Percentiles rank a stretch among this genome's conserved stretches.
These are phyloP conservation scores for Ennomos fuscantarius DNA, from an alignment of 2,888 invertebrate genomes.

Conservation along the genomic window DNA sequence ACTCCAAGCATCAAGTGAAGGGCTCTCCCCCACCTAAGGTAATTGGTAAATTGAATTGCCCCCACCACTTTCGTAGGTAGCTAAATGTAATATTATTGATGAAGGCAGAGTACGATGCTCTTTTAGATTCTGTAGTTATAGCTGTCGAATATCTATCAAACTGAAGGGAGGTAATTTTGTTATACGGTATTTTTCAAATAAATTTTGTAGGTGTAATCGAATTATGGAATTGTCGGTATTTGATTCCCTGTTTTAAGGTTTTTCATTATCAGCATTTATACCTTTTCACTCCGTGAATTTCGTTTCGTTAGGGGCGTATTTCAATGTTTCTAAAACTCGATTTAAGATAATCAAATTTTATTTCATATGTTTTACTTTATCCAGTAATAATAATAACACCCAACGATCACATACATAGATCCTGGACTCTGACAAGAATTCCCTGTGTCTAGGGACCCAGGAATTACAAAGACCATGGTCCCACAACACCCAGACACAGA, in stretches of 20 bases:
- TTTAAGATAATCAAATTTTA: too few species aligned
- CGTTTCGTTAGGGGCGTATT: too few species aligned
- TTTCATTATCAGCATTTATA: too few species aligned
- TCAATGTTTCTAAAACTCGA: too few species aligned
- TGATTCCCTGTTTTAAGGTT: too few species aligned
- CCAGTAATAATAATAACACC: too few species aligned
- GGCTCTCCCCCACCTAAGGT: slow-evolving; percentile 52
- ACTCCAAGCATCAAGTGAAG: slow-evolving; percentile 18
- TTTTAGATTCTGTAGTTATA: slow-evolving; percentile 26
- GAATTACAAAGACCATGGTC: too few species aligned
- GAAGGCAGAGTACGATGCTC: slow-evolving; percentile 47
- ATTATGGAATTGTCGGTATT: neutral
- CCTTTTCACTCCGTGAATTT: neutral
- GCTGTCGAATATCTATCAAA: slow-evolving; percentile 17
- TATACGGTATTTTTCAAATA: slow-evolving; percentile 4
- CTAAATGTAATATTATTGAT: slow-evolving; percentile 67
- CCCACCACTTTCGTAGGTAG: slow-evolving; percentile 58
- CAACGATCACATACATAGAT: too few species aligned
- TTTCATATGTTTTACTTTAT: too few species aligned
- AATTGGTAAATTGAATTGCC: slow-evolving; percentile 73
- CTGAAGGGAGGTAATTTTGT: slow-evolving; percentile 9
- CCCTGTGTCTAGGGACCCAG: too few species aligned
- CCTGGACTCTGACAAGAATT: too few species aligned
- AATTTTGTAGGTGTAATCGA: neutral
- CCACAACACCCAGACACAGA: too few species aligned